Evolutionary conservation across 1,140 invertebrate species (phyloP).

Genomic region (Ridgeia piscesae): DNA sequence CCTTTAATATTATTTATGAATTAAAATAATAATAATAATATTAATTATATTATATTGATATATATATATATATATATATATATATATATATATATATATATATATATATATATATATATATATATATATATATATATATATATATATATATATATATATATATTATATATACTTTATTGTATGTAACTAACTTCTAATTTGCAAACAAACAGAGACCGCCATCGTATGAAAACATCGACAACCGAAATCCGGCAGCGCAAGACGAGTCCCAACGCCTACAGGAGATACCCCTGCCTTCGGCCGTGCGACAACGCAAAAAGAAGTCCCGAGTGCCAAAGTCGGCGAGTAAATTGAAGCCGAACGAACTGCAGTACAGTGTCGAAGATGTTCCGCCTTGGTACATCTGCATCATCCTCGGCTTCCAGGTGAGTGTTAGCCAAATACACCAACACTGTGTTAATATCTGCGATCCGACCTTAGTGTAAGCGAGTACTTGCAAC

Average conservation of each 20-base stretch:
- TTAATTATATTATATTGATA: too few relatives aligned
- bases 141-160: neutral
- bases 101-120: neutral
- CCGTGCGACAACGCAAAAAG: neutral
- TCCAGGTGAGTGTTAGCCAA: conserved; percentile 66
- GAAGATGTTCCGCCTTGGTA: conserved; percentile 83
- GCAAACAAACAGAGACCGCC: neutral
- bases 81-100: neutral
- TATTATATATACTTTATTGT: too few relatives aligned
- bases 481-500: neutral
- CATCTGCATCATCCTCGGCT: conserved; percentile 76
- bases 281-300: neutral
- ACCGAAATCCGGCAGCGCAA: neutral
- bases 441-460: neutral
- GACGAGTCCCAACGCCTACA: neutral
- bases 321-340: neutral
- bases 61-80: too few relatives aligned
- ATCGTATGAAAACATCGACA: neutral
- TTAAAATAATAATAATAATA: too few relatives aligned
- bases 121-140: neutral
- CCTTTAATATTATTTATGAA: too few relatives aligned
- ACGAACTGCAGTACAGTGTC: conserved; percentile 68
- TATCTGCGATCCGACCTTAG: neutral
- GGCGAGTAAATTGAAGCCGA: neutral
- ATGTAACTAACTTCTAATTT: neutral